phyloP scores from a whole-genome alignment of 2,113 vertebrate species.

The Microtus montanus region DNA sequence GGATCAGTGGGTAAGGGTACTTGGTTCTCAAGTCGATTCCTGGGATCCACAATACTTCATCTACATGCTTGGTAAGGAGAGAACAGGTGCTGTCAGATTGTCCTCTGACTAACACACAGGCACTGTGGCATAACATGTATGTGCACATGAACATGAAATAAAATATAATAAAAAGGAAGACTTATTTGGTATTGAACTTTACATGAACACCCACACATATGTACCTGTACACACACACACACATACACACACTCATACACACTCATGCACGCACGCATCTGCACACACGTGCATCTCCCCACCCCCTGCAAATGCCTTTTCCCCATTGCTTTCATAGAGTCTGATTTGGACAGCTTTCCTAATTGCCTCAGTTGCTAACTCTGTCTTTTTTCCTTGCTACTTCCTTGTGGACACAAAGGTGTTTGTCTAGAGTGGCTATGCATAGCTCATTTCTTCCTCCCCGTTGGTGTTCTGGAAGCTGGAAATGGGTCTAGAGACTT shows the following conservation, averaged over 20 bases:
- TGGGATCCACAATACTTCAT: too few relatives aligned
- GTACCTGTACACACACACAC: too few relatives aligned
- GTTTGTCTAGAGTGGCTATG: not conserved
- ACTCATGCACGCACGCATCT: accelerated
- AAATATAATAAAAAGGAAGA: not conserved
- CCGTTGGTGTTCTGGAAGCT: not conserved
- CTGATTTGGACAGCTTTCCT: not conserved
- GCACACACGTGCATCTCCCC: not conserved
- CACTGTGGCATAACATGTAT: too few relatives aligned
- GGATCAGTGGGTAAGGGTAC: not conserved
- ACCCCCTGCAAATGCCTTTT: not conserved
- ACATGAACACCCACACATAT: too few relatives aligned
- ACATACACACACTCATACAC: too few relatives aligned
- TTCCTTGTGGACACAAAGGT: not conserved
- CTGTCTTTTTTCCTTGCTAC: not conserved
- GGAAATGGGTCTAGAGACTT: not conserved
- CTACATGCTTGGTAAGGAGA: not conserved
- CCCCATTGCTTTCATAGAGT: not conserved
- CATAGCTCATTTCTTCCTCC: not conserved
- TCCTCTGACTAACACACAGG: not conserved
- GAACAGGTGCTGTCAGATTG: not conserved
- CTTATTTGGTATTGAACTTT: too few relatives aligned
- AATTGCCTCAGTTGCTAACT: not conserved
- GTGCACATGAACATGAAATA: not conserved
- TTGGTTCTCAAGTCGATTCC: not conserved